Conservation (phyloP, 2,113 vertebrate species). For the Tympanuchus pallidicinctus region DNA sequence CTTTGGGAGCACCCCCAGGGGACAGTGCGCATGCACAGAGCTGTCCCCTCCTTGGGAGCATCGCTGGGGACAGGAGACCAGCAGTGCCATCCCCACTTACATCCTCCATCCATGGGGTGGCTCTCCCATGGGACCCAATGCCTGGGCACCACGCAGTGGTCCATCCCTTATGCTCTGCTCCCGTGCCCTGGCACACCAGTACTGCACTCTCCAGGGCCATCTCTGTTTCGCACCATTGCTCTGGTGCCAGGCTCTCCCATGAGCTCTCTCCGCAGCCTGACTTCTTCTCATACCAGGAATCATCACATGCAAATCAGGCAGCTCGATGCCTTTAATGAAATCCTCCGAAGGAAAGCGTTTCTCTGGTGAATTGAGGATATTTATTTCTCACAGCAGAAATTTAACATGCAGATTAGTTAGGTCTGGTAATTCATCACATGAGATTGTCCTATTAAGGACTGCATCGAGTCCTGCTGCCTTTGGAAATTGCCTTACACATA, state of each 20-base stretch:
- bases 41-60: not conserved
- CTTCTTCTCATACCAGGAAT: constrained; percentile 14
- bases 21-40: not conserved
- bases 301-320: constrained; percentile 50
- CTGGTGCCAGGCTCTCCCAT: not conserved
- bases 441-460: constrained; percentile 70
- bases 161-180: fast-evolving
- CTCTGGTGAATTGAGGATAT: constrained; percentile 69
- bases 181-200: not conserved
- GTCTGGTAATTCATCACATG: constrained; percentile 74
- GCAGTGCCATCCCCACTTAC: not conserved
- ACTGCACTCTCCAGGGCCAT: not conserved
- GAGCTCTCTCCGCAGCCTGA: not conserved
- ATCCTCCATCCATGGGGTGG: fast-evolving
- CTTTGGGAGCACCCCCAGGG: not conserved
- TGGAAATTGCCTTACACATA: constrained; percentile 52
- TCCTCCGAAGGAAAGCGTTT: constrained; percentile 44
- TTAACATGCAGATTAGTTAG: constrained; percentile 78
- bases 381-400: constrained; percentile 75
- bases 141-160: not conserved
- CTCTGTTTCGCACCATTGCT: not conserved
- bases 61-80: not conserved
- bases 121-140: fast-evolving
- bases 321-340: constrained; percentile 59
- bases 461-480: constrained; percentile 59